Base-by-base conservation (phyloP, 2,888 invertebrate species). In the Quadroppia sp. region DNA sequence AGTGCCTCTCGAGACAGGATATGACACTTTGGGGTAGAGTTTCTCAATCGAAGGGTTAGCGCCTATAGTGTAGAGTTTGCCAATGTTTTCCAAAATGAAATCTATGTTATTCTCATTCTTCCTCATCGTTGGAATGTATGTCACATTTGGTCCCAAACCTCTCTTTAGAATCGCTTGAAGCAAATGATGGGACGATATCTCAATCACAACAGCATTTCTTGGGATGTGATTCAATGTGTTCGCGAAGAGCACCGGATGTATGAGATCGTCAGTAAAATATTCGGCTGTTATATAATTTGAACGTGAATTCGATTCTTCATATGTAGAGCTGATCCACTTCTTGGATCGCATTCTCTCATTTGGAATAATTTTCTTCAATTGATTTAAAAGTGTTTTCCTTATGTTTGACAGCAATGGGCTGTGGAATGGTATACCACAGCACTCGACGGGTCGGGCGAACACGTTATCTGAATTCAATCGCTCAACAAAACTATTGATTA, bases 201-300 rank as follows among this genome's bases (percentile, higher is more conserved):
- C 98, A 80, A 99, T 87, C 77, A 90, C 87, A 78, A 97, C 86
- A 6, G 97, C 94, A 81, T 92, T 90, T 78, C 87, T 87, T 20
- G 98, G 98, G 64, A 98, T 86, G 81, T 89, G 88, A 78, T 86
- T 84, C 77, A 64, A 6, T 7, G 91, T 95, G 81, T 94, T 94
- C 81, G 94, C 89, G 87, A 94, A 96, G 72, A 92, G 86, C 72
- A 96, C 96, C 15, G 95, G 94, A 72, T 94, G 94, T 75, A 95
- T 85, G 78, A 97, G 85, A 84, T 97, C 97, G 86, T 97, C 95
- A 32, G 94, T 94, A 83, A 96, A 95, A 84, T 99, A 99, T 45
- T 90, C 91, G 0, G 93, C 90, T 69, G 93, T 94, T 77, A 93
- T 94, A 25, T 59, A 40, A 17, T 11, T 23, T 89, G 87, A 64